Evolutionary conservation across 1,140 invertebrate species (phyloP).

Genomic region (Plodia interpunctella): DNA sequence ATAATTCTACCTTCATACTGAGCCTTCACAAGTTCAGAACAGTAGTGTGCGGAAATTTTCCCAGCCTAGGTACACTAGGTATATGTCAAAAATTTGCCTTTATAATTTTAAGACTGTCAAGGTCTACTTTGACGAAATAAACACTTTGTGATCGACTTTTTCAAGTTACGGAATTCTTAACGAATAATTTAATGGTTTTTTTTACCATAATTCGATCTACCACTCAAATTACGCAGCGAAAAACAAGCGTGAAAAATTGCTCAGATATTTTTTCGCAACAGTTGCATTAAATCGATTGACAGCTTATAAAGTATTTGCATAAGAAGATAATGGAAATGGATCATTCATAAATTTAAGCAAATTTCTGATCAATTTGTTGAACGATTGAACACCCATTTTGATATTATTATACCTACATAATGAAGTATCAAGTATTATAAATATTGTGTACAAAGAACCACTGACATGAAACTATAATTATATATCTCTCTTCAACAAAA

Average conservation of each 20-base stretch:
- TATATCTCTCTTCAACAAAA: no score
- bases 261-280: neutral
- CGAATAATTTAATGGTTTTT: constrained; percentile 1
- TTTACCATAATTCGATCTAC: neutral
- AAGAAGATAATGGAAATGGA: neutral
- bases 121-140: neutral
- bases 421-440: no score
- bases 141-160: neutral
- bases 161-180: neutral
- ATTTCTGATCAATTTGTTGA: neutral
- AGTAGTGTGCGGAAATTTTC: no score
- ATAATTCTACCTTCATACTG: no score
- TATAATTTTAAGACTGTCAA: neutral
- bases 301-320: neutral
- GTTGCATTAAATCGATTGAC: constrained; percentile 2
- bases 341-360: neutral
- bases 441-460: no score
- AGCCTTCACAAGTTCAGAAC: no score
- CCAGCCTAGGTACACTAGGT: no score
- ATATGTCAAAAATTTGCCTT: no score
- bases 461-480: no score
- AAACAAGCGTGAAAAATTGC: neutral
- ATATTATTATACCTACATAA: no score
- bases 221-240: neutral
- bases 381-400: neutral